phyloP scores from a whole-genome alignment of 2,888 invertebrate genomes.

The Diogma glabrata region DNA sequence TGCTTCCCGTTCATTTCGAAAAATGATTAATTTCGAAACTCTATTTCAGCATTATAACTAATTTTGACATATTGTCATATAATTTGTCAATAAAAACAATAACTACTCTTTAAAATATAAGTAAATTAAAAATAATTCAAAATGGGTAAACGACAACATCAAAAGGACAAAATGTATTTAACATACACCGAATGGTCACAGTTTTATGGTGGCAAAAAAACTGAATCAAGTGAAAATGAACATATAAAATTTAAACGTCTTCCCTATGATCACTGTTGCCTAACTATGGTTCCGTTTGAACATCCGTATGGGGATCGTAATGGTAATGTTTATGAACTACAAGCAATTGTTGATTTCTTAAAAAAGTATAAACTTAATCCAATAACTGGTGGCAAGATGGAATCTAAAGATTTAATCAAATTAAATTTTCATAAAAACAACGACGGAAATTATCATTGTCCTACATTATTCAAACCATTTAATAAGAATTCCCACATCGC shows the following conservation, averaged over 20 bases:
- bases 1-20: too few species aligned
- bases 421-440: slow-evolving; percentile 78
- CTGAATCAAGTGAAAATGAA: slow-evolving; percentile 54
- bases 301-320: slow-evolving; percentile 81
- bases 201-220: slow-evolving; percentile 77
- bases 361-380: slow-evolving; percentile 91
- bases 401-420: slow-evolving; percentile 69
- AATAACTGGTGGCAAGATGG: slow-evolving; percentile 79
- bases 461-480: slow-evolving; percentile 84
- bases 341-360: slow-evolving; percentile 73
- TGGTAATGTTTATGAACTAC: slow-evolving; percentile 88
- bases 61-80: not conserved
- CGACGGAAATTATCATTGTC: slow-evolving; percentile 74
- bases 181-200: slow-evolving; percentile 85
- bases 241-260: slow-evolving; percentile 78
- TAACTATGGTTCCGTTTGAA: slow-evolving; percentile 85
- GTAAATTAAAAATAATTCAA: slow-evolving; percentile 29
- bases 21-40: too few species aligned
- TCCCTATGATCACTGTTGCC: slow-evolving; percentile 85
- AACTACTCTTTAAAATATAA: not conserved
- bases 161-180: slow-evolving; percentile 88
- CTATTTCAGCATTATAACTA: too few species aligned
- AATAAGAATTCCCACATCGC: slow-evolving; percentile 92
- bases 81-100: not conserved
- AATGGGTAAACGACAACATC: slow-evolving; percentile 90